phyloP scores from a whole-genome alignment of 2,113 vertebrate genomes.

The Silurus glanis region DNA sequence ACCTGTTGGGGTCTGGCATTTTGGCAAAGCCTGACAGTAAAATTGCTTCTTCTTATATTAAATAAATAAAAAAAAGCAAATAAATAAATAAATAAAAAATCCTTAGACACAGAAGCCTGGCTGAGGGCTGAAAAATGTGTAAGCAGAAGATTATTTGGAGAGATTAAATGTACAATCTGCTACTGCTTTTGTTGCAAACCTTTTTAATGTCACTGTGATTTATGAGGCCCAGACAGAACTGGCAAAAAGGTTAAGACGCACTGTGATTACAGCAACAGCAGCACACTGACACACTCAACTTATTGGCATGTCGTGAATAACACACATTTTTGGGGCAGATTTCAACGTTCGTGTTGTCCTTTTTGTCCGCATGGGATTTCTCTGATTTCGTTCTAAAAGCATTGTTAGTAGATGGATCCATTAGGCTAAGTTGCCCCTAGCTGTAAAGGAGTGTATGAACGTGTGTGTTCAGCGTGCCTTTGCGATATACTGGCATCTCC shows the following conservation, averaged over 20 bases:
- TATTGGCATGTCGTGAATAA: not conserved
- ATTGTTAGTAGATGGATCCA: not conserved
- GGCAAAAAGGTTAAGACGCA: conserved; percentile 33
- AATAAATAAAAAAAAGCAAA: not conserved
- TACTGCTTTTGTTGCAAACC: conserved; percentile 44
- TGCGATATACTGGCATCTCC: not conserved
- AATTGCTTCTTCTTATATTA: conserved; percentile 43
- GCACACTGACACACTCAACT: not conserved
- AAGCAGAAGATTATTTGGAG: conserved; percentile 55
- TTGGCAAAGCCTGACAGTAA: conserved; percentile 56
- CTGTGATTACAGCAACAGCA: conserved; percentile 29
- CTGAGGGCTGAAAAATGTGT: conserved; percentile 25
- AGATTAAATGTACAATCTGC: conserved; percentile 58
- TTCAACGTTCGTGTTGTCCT: too few species aligned
- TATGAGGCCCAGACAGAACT: conserved; percentile 15
- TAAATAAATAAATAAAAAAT: not conserved
- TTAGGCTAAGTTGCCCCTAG: not conserved
- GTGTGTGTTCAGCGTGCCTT: not conserved
- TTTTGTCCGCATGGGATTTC: not conserved
- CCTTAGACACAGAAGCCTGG: conserved; percentile 28
- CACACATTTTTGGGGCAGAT: too few species aligned
- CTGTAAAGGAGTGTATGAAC: not conserved
- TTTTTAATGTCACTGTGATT: conserved; percentile 46
- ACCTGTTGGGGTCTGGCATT: conserved; percentile 65
- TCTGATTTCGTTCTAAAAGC: not conserved